Percentiles rank a stretch among this genome's conserved stretches.
Conservation (phyloP, 2,113 vertebrate species). For the Mobula birostris region DNA sequence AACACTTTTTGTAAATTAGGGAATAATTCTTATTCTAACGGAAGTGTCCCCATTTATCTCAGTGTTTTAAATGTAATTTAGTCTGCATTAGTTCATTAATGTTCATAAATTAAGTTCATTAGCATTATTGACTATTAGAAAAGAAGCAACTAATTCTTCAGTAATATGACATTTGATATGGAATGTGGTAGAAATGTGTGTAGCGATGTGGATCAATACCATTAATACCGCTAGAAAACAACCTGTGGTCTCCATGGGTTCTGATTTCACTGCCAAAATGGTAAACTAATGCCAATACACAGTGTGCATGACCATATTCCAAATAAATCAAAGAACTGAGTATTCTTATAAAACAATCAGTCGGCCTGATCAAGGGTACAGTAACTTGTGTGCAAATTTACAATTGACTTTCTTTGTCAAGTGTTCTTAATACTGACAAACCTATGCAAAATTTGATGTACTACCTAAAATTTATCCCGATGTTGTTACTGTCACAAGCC, state of each 20-base stretch:
- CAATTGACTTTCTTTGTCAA: background rate
- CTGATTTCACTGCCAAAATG: background rate
- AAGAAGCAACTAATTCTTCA: background rate
- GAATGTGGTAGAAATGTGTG: too few species aligned
- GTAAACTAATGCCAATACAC: background rate
- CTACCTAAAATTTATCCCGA: background rate
- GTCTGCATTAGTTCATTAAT: too few species aligned
- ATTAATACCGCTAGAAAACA: too few species aligned
- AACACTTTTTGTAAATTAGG: constrained; percentile 2
- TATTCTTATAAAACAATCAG: background rate
- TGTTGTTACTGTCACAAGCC: constrained; percentile 14
- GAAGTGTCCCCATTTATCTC: background rate
- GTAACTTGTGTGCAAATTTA: background rate
- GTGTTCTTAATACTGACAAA: background rate
- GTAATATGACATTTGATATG: background rate
- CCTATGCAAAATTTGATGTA: background rate
- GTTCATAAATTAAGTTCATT: too few species aligned
- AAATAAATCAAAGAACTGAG: constrained; percentile 5
- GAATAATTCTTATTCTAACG: constrained; percentile 20
- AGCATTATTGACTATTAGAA: constrained; percentile 13
- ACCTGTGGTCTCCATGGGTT: too few species aligned
- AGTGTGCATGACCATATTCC: background rate
- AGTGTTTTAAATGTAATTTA: background rate
- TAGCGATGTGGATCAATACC: too few species aligned
- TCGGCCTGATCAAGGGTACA: background rate